Evolutionary conservation across 2,113 vertebrate genomes (phyloP), one percentile per base, ranked within the genome.

Genomic region (Petrocephalus microphthalmus): DNA sequence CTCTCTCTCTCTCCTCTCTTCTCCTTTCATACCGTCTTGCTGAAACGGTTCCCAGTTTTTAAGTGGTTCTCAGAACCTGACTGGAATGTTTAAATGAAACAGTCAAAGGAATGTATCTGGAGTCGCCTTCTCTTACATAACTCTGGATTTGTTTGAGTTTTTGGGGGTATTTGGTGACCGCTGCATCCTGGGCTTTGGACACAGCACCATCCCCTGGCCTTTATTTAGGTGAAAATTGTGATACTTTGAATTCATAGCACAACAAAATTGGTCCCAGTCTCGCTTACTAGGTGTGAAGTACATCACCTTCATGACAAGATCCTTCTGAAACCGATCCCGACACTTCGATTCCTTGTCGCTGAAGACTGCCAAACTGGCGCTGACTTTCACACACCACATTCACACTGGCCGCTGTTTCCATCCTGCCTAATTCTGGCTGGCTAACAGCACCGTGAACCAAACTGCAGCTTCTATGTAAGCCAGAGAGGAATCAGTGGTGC

Each of bases 61-160:
- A 25, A 51, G 22, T 51, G 45, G 82, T 84, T 84, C 82, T 84
- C 82, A 84, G 82, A 52, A 47, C n/a, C 82, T 84, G 82, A 84
- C 45, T 29, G 45, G 82, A 49, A 84, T 49, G 45, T 25, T 49
- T 49, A 84, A 84, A 52, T 51, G 51, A 84, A 84, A 84, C 81
- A 84, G 47, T 84, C 81, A 84, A 84, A 51, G 20, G 45, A 47
- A 52, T 51, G 52, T 52, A 84, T 84, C n/a, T 84, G 82, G 22
- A 51, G 82, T 47, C 52, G 82, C 45, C 4, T 29, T 29, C 13
- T 1, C 13, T 84, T 49, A 84, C 45, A n/a, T 84, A 52, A 84
- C 82, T 45, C 19, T 11, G 37, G 42, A 42, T 84, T 84, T 49
- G n/a, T 37, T 78, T 0, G 6, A 17, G 33, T 42, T 52, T 51